Percentiles rank a stretch among this genome's conserved stretches.
Evolutionary conservation across 1,140 invertebrate genomes (phyloP).

Genomic region (Pomacea maculata): DNA sequence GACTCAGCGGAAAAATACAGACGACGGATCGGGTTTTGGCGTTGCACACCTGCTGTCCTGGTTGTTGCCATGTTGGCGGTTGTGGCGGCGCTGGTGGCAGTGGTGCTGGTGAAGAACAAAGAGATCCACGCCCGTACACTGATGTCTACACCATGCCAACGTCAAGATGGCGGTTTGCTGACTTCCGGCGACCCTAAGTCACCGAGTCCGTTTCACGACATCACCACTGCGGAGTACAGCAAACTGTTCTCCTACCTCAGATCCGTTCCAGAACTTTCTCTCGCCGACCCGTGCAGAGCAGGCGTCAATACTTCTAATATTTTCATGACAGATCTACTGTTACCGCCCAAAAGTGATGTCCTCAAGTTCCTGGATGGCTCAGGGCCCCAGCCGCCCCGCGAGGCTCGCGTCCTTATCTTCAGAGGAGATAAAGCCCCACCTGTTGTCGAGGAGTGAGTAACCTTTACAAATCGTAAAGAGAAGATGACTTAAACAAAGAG

Average conservation of each 20-base stretch:
- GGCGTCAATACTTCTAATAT: conserved; percentile 40
- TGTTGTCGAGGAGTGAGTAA: conserved; percentile 41
- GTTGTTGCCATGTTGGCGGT: neutral
- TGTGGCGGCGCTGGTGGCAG: conserved; percentile 2
- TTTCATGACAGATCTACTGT: conserved; percentile 40
- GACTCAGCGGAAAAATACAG: conserved; percentile 17
- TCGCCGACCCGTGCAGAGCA: conserved; percentile 24
- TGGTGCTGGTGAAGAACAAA: conserved; percentile 7
- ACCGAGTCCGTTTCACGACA: conserved; percentile 38
- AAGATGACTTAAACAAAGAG: too few relatives aligned
- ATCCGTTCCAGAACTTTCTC: conserved; percentile 28
- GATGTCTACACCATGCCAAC: neutral
- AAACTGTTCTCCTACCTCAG: conserved; percentile 24
- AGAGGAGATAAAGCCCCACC: conserved; percentile 38
- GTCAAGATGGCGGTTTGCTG: neutral
- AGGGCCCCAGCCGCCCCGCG: conserved; percentile 36
- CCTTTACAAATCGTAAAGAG: too few relatives aligned
- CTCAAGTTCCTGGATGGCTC: conserved; percentile 40
- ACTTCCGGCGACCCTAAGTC: conserved; percentile 19
- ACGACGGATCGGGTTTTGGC: conserved; percentile 23
- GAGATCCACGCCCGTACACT: neutral
- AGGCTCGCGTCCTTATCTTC: conserved; percentile 45
- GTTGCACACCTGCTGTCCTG: conserved; percentile 7
- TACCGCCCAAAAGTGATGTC: conserved; percentile 40
- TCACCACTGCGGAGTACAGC: conserved; percentile 32